Percentiles rank a stretch among this genome's conserved stretches.
Evolutionary conservation across 64 coral and sea anemone genomes (phyloP).

Genomic region (Porites australiensis): DNA sequence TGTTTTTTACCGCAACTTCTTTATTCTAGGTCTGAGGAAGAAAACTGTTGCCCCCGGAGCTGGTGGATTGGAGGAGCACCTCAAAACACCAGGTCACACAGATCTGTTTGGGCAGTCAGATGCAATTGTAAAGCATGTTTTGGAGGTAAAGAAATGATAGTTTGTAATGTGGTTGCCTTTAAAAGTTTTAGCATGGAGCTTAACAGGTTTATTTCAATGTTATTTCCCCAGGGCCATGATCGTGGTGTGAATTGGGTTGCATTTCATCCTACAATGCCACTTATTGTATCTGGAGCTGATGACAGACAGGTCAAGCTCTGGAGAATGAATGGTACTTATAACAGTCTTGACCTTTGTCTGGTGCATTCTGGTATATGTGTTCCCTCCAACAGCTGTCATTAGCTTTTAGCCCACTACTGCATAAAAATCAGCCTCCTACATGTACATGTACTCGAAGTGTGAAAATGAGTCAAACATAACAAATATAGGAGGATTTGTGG

Average conservation of each 20-base stretch:
- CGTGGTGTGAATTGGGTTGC: constrained; percentile 99
- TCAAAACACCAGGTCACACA: constrained; percentile 86
- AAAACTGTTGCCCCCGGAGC: constrained; percentile 96
- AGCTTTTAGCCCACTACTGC: no score
- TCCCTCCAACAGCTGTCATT: no score
- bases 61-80: constrained; percentile 88
- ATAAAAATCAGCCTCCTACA: no score
- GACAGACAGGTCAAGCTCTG: constrained; percentile 99
- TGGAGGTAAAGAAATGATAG: constrained; percentile 62
- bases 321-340: constrained; percentile 95
- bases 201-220: no score
- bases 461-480: no score
- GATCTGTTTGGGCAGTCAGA: constrained; percentile 99
- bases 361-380: no score
- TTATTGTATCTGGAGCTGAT: constrained; percentile 98
- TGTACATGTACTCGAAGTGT: no score
- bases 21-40: constrained; percentile 84
- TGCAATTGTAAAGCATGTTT: constrained; percentile 99
- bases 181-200: no score
- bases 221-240: constrained; percentile 88
- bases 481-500: no score
- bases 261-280: constrained; percentile 96
- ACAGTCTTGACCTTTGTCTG: not conserved
- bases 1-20: not conserved
- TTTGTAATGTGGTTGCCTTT: no score